Conservation (phyloP, 2,113 vertebrate species). For the Cheirogaleus medius region DNA sequence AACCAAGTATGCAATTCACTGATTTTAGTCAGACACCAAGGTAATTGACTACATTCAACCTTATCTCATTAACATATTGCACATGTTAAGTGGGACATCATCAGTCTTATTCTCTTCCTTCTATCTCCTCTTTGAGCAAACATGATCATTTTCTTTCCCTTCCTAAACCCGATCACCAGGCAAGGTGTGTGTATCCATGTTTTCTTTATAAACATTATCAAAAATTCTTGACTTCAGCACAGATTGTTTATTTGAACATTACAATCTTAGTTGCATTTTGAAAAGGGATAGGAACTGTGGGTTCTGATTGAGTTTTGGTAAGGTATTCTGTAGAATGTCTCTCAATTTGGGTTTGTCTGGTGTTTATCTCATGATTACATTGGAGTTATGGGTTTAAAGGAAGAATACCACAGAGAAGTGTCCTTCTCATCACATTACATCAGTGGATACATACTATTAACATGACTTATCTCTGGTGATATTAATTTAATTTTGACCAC, state of each 20-base stretch:
- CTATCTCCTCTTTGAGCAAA: neutral
- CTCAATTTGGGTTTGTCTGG: neutral
- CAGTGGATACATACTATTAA: neutral
- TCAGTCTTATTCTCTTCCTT: neutral
- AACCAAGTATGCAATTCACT: neutral
- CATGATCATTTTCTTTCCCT: neutral
- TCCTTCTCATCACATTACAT: neutral
- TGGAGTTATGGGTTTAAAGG: neutral
- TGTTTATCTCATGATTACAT: neutral
- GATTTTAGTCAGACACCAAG: constrained; percentile 7
- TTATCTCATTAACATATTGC: neutral
- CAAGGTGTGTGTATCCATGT: neutral
- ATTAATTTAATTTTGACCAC: neutral
- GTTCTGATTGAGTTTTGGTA: neutral
- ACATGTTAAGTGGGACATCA: neutral
- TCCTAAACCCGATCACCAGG: neutral
- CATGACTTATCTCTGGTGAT: neutral
- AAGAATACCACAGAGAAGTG: neutral
- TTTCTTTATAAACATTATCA: neutral
- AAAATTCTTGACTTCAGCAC: neutral
- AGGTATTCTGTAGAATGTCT: neutral
- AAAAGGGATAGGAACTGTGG: neutral
- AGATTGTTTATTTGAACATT: constrained; percentile 2
- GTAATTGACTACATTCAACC: neutral
- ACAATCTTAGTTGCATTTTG: neutral